Conservation (phyloP, 2,113 vertebrate genomes). For the Nyctibius bracteatus region DNA sequence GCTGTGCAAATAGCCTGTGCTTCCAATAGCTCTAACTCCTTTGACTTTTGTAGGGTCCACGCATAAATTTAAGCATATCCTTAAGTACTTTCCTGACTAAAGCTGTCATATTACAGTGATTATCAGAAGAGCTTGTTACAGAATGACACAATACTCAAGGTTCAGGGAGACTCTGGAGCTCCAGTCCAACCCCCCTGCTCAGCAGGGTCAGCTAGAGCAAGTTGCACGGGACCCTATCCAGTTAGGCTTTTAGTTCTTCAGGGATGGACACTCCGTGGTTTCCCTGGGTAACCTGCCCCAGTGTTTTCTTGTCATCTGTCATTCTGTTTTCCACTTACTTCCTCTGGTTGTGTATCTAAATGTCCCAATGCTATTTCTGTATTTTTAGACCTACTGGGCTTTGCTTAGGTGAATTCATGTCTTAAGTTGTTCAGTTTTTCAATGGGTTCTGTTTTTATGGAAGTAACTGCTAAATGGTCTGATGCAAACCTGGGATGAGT, state of each 20-base stretch:
- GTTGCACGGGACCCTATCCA: background rate
- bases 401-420: background rate
- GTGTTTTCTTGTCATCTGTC: background rate
- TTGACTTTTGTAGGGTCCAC: background rate
- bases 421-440: background rate
- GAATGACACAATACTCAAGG: background rate
- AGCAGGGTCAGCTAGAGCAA: background rate
- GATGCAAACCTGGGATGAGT: background rate
- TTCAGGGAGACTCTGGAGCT: background rate
- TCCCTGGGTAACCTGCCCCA: background rate
- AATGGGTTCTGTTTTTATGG: background rate
- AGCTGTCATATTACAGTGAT: background rate
- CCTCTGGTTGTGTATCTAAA: background rate
- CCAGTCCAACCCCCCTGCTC: background rate
- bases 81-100: background rate
- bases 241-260: background rate
- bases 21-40: background rate
- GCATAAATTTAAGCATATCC: background rate
- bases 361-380: background rate
- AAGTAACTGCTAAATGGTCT: background rate
- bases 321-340: background rate
- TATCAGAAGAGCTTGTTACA: background rate
- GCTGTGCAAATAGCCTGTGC: background rate
- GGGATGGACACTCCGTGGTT: background rate
- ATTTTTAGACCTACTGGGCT: background rate